These are phyloP conservation scores for Glomeris marginata DNA, from an alignment of 2,888 invertebrate genomes.

Conservation along the genomic window DNA sequence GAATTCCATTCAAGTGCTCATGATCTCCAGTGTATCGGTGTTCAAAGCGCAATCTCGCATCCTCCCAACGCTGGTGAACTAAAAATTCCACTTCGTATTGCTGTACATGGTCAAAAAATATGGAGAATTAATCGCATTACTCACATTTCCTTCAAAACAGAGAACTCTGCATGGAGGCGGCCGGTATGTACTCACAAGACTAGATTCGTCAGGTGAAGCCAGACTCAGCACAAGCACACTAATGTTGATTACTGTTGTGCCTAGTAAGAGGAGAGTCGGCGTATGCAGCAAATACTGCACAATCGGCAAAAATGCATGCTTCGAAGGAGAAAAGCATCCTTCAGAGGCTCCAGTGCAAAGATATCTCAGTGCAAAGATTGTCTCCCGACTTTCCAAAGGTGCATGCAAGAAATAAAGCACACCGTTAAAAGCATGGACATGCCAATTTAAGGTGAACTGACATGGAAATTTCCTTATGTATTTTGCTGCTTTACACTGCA, in stretches of 20 bases:
- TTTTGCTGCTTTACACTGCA: no score
- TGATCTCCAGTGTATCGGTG: slow-evolving; percentile 40
- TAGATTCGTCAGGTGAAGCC: slow-evolving; percentile 90
- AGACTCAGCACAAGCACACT: slow-evolving; percentile 84
- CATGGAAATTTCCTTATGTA: no score
- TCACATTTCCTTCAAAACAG: not conserved
- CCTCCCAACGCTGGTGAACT: slow-evolving; percentile 85
- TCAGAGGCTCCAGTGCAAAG: not conserved
- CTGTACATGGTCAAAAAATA: slow-evolving; percentile 36
- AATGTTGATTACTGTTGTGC: slow-evolving; percentile 81
- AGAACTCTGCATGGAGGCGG: not conserved
- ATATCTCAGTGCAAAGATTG: not conserved
- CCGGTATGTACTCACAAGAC: slow-evolving; percentile 56
- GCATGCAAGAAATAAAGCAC: no score
- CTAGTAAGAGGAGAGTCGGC: slow-evolving; percentile 42
- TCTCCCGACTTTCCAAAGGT: no score
- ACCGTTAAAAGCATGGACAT: no score
- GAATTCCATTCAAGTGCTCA: slow-evolving; percentile 80
- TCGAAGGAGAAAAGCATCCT: not conserved
- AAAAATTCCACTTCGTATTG: slow-evolving; percentile 94
- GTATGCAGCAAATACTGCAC: not conserved
- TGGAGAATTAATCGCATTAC: not conserved
- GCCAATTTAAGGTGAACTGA: no score
- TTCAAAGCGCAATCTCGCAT: slow-evolving; percentile 72
- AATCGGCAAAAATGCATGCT: not conserved